Evolutionary conservation across 2,797 vertebrate genomes (phyloP), one percentile per base, ranked within the genome.

Genomic region (Eulemur rubriventer): DNA sequence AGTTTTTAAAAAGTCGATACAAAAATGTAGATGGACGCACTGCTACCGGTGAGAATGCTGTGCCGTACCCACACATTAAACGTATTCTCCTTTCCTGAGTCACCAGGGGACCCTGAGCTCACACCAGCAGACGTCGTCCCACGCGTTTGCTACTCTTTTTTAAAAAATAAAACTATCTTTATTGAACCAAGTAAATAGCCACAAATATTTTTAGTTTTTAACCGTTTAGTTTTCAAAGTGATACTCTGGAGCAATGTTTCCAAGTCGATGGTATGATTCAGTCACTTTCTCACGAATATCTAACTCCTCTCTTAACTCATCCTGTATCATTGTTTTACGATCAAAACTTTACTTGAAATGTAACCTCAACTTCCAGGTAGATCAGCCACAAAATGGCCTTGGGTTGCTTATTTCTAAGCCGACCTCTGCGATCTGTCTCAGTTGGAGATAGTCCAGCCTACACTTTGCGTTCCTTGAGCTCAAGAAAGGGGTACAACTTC

Each of bases 1-100:
- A 7, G 35, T 67, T 92, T 81, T 85, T 22, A 22, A 75, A 81
- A 78, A 43, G 14, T 33, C 6, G 33, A 38, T 7, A 13, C 26
- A 65, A 63, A 57, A 67, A 48, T 69, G 38, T 76, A 75, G 26
- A 7, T 14, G 26, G 65, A 61, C 3, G 20, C 65, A 6, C 33
- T 13, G 24, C 88, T 59, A 7, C 1, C 26, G 41, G 1, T 16
- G 35, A 52, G 9, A 30, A 7, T 1, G 1, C 33, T 30, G 20
- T 26, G 0, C 50, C 30, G 4, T 4, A 0, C 3, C 10, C 57
- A 7, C 1, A 3, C 11, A 4, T 43, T 72, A 46, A 46, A 43
- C 4, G 3, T 13, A 30, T 11, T 82, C 30, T 83, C 43, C 17
- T 17, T 87, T n/a, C 24, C 50, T 20, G 43, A 80, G 43, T 50